phyloP scores from a whole-genome alignment of 2,113 vertebrate genomes.

The Eublepharis macularius region DNA sequence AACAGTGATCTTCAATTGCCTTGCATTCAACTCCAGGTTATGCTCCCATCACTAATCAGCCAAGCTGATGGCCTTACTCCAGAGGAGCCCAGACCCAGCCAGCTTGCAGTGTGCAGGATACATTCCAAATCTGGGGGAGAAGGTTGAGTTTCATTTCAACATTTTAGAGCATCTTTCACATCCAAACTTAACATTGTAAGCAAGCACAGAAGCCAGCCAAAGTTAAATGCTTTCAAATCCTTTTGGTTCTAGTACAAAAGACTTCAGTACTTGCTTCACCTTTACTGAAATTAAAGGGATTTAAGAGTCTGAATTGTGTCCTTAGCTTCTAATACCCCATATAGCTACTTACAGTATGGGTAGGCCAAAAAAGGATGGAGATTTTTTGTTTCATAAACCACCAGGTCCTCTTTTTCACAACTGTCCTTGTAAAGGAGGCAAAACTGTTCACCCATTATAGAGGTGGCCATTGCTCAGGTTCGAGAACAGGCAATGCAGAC shows the following conservation, averaged over 20 bases:
- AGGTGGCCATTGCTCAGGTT: not conserved
- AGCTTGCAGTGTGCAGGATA: too few species aligned
- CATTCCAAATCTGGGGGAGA: not conserved
- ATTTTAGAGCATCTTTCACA: not conserved
- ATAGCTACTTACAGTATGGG: not conserved
- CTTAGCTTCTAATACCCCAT: not conserved
- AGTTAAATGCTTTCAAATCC: not conserved
- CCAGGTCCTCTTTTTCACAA: not conserved
- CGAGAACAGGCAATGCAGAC: not conserved
- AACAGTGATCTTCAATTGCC: too few species aligned
- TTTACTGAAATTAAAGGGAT: too few species aligned
- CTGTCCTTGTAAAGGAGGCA: not conserved
- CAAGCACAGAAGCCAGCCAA: not conserved
- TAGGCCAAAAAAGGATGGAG: not conserved
- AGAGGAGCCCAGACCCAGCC: too few species aligned
- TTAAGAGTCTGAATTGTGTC: not conserved
- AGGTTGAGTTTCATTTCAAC: not conserved
- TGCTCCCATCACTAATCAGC: too few species aligned
- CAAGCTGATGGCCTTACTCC: too few species aligned
- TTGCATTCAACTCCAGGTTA: too few species aligned
- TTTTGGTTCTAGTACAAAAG: not conserved
- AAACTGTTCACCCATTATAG: not conserved
- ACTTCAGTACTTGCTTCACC: too few species aligned
- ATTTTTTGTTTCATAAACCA: not conserved
- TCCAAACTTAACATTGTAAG: not conserved